Base-by-base conservation (phyloP, 2,797 vertebrate genomes). In the Poeciliopsis paucimaculata region DNA sequence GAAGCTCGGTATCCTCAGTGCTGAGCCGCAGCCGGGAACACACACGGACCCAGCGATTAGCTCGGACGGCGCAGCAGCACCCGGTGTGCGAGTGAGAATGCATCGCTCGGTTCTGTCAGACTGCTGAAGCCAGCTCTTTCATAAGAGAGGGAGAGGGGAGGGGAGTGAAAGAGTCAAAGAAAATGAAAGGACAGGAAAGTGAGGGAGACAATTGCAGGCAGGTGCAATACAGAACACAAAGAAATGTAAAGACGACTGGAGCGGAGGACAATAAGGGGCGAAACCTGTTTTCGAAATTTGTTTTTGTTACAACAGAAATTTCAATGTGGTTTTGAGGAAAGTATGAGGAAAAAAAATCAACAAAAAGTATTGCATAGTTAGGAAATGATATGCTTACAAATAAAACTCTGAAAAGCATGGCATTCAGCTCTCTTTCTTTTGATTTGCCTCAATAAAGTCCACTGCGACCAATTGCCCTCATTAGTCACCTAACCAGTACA, bases 71-170 rank as follows among this genome's bases (percentile, higher is more conserved):
- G 82, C 31, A 78, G 87, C 31, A 78, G 87, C 76, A 80, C 77
- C 75, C 85, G 57, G n/a, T 83, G 84, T 78, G 72, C 85, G 86
- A 74, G 86, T 73, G 84, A 73, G 89, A 74, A 88, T 83, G 90
- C 86, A 84, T 88, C 70, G 85, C 86, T 91, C 70, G 47, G 74
- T 89, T 82, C 85, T 82, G 84, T 75, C 83, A 92, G 92, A 91
- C 89, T 94, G 93, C 92, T 95, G 94, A 94, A 93, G 86, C 88
- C 89, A 93, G 92, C 92, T 89, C 88, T 93, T 94, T 94, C 73
- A 90, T 62, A 83, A 76, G 73, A 26, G 64, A 66, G 34, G 16
- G 18, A 36, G 84, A 28, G 64, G 47, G 75, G 47, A 51, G 70
- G 62, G 34, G 79, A 64, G 34, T 26, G 71, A 53, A 36, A 51